These are phyloP conservation scores for Iselma pallidipennis DNA, from an alignment of 2,888 invertebrate genomes.

Conservation along the genomic window DNA sequence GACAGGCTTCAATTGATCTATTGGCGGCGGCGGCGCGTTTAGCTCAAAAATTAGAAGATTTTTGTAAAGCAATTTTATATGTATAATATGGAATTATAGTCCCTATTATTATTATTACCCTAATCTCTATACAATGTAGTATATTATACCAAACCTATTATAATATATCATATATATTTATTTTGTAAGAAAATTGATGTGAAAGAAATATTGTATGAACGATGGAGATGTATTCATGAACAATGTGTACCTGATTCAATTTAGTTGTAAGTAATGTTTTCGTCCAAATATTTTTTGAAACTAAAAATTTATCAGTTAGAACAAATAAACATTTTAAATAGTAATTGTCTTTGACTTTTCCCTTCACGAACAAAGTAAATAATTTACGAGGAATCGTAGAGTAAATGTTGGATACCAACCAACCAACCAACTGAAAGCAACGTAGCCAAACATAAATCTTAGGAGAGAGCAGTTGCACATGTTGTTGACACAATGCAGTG, in stretches of 20 bases:
- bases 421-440: too few species aligned
- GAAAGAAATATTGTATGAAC: constrained; percentile 13
- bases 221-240: constrained; percentile 15
- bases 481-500: too few species aligned
- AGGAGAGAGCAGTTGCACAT: too few species aligned
- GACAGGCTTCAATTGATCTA: neutral
- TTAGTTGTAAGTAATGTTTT: constrained; percentile 32
- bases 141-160: constrained; percentile 18
- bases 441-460: too few species aligned
- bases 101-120: too few species aligned
- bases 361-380: too few species aligned
- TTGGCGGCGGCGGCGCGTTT: neutral
- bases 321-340: constrained; percentile 11
- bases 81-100: neutral
- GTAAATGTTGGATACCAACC: too few species aligned
- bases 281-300: constrained; percentile 38
- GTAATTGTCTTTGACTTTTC: neutral
- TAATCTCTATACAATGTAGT: neutral
- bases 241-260: constrained; percentile 37
- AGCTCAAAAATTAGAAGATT: neutral
- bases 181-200: neutral
- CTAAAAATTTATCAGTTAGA: constrained; percentile 21
- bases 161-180: neutral
- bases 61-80: constrained; percentile 1
- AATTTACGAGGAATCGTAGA: too few species aligned